phyloP scores from a whole-genome alignment of 2,113 vertebrate genomes.

The Dromaius novaehollandiae region DNA sequence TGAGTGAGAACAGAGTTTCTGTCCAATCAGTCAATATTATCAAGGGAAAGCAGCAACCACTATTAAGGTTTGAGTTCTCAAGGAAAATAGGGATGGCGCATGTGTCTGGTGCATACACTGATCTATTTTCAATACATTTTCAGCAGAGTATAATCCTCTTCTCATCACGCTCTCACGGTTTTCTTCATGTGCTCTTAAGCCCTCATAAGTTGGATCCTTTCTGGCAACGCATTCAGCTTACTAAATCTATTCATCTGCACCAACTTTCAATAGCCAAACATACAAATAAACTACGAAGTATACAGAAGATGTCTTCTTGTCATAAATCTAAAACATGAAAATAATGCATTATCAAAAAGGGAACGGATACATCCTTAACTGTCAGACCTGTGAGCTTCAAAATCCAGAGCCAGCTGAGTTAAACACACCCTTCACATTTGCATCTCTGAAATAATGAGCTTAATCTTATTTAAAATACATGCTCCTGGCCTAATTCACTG shows the following conservation, averaged over 20 bases:
- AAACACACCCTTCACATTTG: background rate
- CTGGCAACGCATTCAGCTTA: background rate
- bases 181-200: background rate
- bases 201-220: background rate
- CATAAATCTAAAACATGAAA: background rate
- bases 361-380: background rate
- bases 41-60: background rate
- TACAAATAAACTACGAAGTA: background rate
- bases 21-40: background rate
- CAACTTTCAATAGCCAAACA: background rate
- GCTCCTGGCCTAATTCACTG: background rate
- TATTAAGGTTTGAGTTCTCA: background rate
- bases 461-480: background rate
- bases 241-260: background rate
- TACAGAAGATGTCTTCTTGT: background rate
- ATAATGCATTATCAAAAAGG: background rate
- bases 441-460: background rate
- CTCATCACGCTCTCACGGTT: rapidly evolving
- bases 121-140: background rate
- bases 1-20: background rate
- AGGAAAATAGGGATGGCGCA: rapidly evolving
- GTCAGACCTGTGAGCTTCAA: background rate
- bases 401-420: background rate
- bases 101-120: rapidly evolving
- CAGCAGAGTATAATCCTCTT: background rate